Base-by-base conservation (phyloP, 2,797 vertebrate genomes). In the Syngnathus acus region DNA sequence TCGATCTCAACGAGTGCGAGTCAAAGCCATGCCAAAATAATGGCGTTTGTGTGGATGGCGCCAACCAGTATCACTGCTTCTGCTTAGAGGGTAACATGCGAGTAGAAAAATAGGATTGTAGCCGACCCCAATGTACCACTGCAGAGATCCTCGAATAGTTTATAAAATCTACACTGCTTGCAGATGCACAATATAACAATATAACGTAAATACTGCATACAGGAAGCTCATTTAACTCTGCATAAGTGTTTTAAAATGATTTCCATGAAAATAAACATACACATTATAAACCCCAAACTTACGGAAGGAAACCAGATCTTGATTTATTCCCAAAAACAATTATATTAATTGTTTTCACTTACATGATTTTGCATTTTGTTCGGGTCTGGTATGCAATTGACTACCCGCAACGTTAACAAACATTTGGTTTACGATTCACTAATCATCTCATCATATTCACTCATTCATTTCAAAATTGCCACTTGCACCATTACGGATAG, bases 1-100 rank as follows among this genome's bases (percentile, higher is more conserved):
- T 78, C 76, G 88, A 93, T 86, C 83, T 86, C 75, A 86, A 93
- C 70, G 86, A 91, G 70, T 93, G 89, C 9, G 80, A 84, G 82
- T 91, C 87, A 63, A 76, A 78, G 66, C 87, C 90, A 53, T 93
- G 90, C 78, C 88, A 89, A 83, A 93, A 90, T 37, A 82, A 79
- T 74, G 88, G 87, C 67, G 74, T 82, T 50, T 89, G 90, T 72
- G 65, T 84, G 72, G 86, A 88, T 72, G 73, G 75, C 78, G 64
- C 84, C 77, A 90, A 87, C 72, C 77, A 66, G 65, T 93, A 93
- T 82, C 78, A 84, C 67, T 93, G 89, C 74, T 85, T 90, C 76
- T 92, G 88, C 78, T 82, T 81, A 38, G 80, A 91, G 82, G 89
- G 89, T 89, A 89, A 88, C 73, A 37, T 68, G 39, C 38, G 73